Conservation (phyloP, 2,888 invertebrate species). For the Nasonia oneida region DNA sequence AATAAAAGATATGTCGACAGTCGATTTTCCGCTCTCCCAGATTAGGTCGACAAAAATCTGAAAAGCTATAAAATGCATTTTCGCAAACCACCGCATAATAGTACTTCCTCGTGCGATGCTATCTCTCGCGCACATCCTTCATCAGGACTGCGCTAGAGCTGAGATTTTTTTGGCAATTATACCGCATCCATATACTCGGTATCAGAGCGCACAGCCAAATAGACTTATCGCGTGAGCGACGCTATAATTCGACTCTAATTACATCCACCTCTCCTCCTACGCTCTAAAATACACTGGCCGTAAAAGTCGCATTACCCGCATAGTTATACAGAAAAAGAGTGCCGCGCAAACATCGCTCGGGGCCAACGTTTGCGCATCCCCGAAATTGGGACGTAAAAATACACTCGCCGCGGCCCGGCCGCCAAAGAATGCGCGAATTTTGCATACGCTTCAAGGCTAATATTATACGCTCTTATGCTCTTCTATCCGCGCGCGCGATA, state of each 20-base stretch:
- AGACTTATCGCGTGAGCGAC: constrained; percentile 58
- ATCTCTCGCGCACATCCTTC: constrained; percentile 42
- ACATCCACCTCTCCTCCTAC: constrained; percentile 35
- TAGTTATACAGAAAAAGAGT: not conserved
- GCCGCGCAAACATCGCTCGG: not conserved
- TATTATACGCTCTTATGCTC: constrained; percentile 70
- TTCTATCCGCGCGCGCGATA: constrained; percentile 75
- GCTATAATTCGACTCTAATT: constrained; percentile 41
- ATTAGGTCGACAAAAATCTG: not conserved
- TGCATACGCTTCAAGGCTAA: constrained; percentile 66
- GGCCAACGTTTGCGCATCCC: constrained; percentile 45
- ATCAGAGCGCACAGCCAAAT: constrained; percentile 21
- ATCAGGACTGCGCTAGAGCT: not conserved
- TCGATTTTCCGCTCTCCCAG: not conserved
- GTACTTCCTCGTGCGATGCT: not conserved
- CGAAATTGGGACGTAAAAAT: constrained; percentile 38
- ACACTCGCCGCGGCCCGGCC: not conserved
- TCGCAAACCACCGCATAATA: not conserved
- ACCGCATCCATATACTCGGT: not conserved
- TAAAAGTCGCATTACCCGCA: constrained; percentile 41
- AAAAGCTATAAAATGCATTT: not conserved
- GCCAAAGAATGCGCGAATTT: constrained; percentile 46
- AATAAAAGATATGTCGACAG: not conserved
- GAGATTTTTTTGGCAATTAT: constrained; percentile 35
- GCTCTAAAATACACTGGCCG: not conserved